phyloP scores from a whole-genome alignment of 2,888 invertebrate species.

The Scaptodrosophila latifasciaeformis region DNA sequence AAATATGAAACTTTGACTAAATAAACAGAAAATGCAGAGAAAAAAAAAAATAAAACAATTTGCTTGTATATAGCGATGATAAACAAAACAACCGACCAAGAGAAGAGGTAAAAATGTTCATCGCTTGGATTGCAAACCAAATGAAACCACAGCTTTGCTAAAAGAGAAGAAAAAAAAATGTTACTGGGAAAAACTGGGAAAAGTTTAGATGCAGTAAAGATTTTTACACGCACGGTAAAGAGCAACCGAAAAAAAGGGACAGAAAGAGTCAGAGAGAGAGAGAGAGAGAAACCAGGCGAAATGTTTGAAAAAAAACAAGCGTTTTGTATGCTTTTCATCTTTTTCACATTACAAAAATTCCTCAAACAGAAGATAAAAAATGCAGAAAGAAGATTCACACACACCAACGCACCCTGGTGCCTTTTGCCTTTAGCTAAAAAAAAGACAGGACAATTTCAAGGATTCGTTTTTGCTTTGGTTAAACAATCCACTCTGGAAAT shows the following conservation, averaged over 20 bases:
- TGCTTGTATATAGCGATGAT: conserved; percentile 37
- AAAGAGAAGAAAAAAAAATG: conserved; percentile 10
- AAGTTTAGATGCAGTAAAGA: conserved; percentile 32
- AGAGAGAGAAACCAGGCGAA: neutral
- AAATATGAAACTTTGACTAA: conserved; percentile 29
- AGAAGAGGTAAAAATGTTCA: neutral
- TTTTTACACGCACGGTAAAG: conserved; percentile 46
- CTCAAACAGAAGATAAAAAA: neutral
- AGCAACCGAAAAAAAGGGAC: conserved; percentile 29
- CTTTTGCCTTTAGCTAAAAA: neutral
- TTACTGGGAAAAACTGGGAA: conserved; percentile 10
- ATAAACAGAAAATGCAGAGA: conserved; percentile 4
- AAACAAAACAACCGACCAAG: neutral
- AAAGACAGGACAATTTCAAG: too few species aligned
- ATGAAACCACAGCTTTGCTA: conserved; percentile 58
- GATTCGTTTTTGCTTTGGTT: too few species aligned
- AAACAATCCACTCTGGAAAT: too few species aligned
- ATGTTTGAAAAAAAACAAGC: neutral
- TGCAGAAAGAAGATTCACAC: neutral
- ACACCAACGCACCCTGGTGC: neutral
- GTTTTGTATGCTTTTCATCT: neutral
- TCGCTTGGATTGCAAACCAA: conserved; percentile 45
- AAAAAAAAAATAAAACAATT: conserved; percentile 59
- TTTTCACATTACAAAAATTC: neutral
- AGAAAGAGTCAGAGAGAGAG: neutral